A percentile compares a stretch with the other conserved stretches of the same genome.
These are phyloP conservation scores for Chiloscyllium punctatum DNA, from an alignment of 2,797 vertebrate species.

Conservation along the genomic window DNA sequence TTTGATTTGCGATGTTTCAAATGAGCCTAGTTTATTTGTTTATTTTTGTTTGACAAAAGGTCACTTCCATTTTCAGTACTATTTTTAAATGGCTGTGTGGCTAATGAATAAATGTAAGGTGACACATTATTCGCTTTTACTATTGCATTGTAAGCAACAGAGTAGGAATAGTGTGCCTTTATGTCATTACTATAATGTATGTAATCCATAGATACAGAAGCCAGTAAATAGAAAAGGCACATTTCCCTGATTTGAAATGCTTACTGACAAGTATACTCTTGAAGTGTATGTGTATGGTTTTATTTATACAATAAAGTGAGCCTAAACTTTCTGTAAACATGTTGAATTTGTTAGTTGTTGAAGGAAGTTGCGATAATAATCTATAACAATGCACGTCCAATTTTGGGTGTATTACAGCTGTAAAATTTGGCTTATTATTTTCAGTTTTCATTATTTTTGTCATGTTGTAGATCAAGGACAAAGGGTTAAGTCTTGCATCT, in stretches of 20 bases:
- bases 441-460: not conserved
- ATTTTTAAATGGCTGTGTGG: not conserved
- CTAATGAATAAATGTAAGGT: slow-evolving; percentile 27
- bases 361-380: not conserved
- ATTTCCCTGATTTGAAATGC: slow-evolving; percentile 7
- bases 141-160: slow-evolving; percentile 4
- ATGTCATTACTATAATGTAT: slow-evolving; percentile 12
- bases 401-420: not conserved
- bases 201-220: not conserved
- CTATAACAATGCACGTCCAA: not conserved
- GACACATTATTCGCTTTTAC: not conserved
- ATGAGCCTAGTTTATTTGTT: not conserved
- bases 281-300: slow-evolving; percentile 4
- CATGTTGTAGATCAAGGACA: not conserved
- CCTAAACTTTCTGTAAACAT: not conserved
- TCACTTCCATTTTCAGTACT: not conserved
- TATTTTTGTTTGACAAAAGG: not conserved
- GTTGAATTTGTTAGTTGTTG: not conserved
- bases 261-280: not conserved
- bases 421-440: not conserved
- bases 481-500: not conserved
- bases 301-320: slow-evolving; percentile 34
- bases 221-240: slow-evolving; percentile 23
- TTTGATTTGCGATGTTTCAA: not conserved
- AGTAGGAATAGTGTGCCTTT: slow-evolving; percentile 16